These are phyloP conservation scores for Malthinus flaveolus DNA, from an alignment of 2,888 invertebrate genomes.

Conservation along the genomic window DNA sequence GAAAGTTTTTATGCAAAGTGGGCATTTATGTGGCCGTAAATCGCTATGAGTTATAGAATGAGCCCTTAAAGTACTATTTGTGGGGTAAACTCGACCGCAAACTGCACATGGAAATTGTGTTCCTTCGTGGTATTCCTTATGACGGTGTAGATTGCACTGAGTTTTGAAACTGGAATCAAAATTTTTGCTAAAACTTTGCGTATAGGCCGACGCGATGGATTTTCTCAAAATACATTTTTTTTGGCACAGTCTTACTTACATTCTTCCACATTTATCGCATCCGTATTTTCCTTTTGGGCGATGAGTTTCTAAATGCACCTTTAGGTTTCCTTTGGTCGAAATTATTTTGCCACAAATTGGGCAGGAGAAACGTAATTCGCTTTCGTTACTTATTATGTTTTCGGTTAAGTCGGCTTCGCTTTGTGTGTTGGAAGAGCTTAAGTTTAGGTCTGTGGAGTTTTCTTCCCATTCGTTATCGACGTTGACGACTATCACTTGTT, in stretches of 20 bases:
- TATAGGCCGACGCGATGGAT: neutral
- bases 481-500: slow-evolving; percentile 38
- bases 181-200: no score
- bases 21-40: slow-evolving; percentile 69
- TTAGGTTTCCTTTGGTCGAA: slow-evolving; percentile 65
- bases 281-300: slow-evolving; percentile 65
- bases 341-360: slow-evolving; percentile 65
- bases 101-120: slow-evolving; percentile 65
- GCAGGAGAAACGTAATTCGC: slow-evolving; percentile 53
- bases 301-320: slow-evolving; percentile 67
- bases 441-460: slow-evolving; percentile 14
- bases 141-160: slow-evolving; percentile 64
- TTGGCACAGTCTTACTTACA: slow-evolving; percentile 57
- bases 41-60: slow-evolving; percentile 73
- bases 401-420: slow-evolving; percentile 44
- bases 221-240: slow-evolving; percentile 7
- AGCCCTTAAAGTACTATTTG: slow-evolving; percentile 67
- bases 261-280: slow-evolving; percentile 67
- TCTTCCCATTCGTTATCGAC: slow-evolving; percentile 28
- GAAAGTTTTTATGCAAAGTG: slow-evolving; percentile 70
- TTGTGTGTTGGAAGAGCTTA: slow-evolving; percentile 19
- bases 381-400: slow-evolving; percentile 43
- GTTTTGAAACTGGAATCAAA: slow-evolving; percentile 65
- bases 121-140: slow-evolving; percentile 65
- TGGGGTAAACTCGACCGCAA: slow-evolving; percentile 72